Percentiles rank a stretch among this genome's conserved stretches.
Conservation (phyloP, 2,888 invertebrate genomes). For the Tenthredo amoena region DNA sequence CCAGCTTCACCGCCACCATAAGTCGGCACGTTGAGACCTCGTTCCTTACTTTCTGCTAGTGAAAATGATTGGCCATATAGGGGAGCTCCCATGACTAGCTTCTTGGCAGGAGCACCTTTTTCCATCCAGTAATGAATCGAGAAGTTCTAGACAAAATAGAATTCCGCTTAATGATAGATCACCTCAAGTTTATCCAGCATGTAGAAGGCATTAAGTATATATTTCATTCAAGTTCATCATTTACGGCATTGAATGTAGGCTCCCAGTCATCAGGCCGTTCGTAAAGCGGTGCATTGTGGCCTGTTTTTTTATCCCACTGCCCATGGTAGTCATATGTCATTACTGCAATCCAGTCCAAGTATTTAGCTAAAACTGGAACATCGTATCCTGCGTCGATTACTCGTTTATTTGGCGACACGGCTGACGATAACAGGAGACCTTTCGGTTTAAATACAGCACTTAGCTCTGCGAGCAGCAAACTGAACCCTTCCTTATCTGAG, state of each 20-base stretch:
- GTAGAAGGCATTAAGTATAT: background rate
- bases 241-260: slow-evolving; percentile 88
- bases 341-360: slow-evolving; percentile 94
- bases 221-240: background rate
- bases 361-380: slow-evolving; percentile 86
- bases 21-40: slow-evolving; percentile 87
- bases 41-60: slow-evolving; percentile 82
- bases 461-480: slow-evolving; percentile 87
- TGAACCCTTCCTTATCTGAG: slow-evolving; percentile 90
- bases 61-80: slow-evolving; percentile 95
- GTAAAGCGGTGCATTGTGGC: slow-evolving; percentile 94
- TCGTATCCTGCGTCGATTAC: slow-evolving; percentile 93
- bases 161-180: background rate
- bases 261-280: slow-evolving; percentile 87
- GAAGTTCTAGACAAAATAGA: slow-evolving; percentile 84
- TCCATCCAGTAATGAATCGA: slow-evolving; percentile 93
- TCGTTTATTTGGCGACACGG: slow-evolving; percentile 91
- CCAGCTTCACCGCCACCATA: slow-evolving; percentile 95
- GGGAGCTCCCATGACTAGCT: slow-evolving; percentile 92
- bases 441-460: slow-evolving; percentile 85
- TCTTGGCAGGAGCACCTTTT: slow-evolving; percentile 88
- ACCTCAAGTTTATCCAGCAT: background rate
- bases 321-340: slow-evolving; percentile 97
- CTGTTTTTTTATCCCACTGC: slow-evolving; percentile 94
- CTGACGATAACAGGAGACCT: slow-evolving; percentile 88